A percentile compares a stretch with the other conserved stretches of the same genome.
Conservation (phyloP, 2,888 invertebrate species). For the Eremobia ochroleuca region DNA sequence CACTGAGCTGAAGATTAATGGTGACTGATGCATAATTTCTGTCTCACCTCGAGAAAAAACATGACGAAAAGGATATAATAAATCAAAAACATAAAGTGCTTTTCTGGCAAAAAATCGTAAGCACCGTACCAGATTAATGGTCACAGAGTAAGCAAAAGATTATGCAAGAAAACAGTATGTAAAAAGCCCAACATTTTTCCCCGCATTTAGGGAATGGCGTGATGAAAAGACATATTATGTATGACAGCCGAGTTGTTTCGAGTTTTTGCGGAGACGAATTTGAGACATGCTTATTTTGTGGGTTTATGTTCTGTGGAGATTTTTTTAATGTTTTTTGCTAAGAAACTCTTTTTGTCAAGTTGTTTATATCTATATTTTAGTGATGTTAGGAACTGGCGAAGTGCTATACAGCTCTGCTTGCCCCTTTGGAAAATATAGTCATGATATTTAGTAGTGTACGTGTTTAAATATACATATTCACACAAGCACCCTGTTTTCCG, state of each 20-base stretch:
- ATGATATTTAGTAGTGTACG: too few relatives aligned
- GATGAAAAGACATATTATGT: slow-evolving; percentile 52
- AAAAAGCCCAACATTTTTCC: slow-evolving; percentile 34
- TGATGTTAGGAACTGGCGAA: background rate
- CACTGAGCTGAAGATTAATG: background rate
- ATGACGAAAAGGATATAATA: background rate
- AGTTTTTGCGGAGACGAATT: slow-evolving; percentile 12
- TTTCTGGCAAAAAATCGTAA: slow-evolving; percentile 5
- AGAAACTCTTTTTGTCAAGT: background rate
- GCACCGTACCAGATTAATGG: slow-evolving; percentile 36
- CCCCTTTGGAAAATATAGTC: background rate
- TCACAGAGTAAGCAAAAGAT: slow-evolving; percentile 32
- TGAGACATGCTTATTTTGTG: slow-evolving; percentile 18
- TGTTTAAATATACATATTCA: too few relatives aligned
- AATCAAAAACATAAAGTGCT: slow-evolving; percentile 21
- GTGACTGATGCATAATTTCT: background rate
- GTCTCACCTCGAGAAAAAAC: background rate
- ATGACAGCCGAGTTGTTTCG: slow-evolving; percentile 42
- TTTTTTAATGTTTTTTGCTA: background rate
- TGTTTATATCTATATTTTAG: background rate
- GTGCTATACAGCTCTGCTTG: background rate
- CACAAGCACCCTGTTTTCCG: too few relatives aligned
- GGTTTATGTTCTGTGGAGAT: slow-evolving; percentile 11
- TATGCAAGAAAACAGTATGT: slow-evolving; percentile 40
- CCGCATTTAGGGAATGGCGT: slow-evolving; percentile 31